Evolutionary conservation across 2,888 invertebrate genomes (phyloP).

Genomic region (Drosophila setosimentum): DNA sequence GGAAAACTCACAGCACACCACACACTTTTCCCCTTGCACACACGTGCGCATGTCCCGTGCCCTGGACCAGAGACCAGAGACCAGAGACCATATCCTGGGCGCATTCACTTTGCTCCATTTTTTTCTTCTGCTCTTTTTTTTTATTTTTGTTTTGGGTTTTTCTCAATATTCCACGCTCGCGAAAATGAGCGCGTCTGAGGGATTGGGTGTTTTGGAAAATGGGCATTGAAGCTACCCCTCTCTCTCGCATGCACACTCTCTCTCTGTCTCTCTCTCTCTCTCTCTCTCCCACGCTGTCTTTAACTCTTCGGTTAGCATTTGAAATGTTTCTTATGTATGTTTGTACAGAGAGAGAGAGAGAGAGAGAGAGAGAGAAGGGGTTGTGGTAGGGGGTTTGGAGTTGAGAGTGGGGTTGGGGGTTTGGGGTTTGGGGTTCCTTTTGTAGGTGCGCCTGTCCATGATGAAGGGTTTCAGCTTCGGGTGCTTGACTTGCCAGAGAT

Average conservation of each 20-base stretch:
- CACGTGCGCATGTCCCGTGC: constrained; percentile 77
- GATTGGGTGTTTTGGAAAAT: constrained; percentile 28
- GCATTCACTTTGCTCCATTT: constrained; percentile 55
- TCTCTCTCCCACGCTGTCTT: constrained; percentile 14
- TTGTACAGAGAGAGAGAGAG: constrained; percentile 1
- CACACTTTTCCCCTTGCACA: constrained; percentile 61
- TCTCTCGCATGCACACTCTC: constrained; percentile 16
- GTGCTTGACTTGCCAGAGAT: constrained; percentile 76
- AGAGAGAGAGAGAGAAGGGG: constrained; percentile 5
- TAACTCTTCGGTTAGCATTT: constrained; percentile 58
- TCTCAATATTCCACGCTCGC: constrained; percentile 76
- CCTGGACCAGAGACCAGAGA: constrained; percentile 37
- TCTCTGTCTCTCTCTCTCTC: neutral
- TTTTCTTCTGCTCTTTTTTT: constrained; percentile 31
- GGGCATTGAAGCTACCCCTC: constrained; percentile 21
- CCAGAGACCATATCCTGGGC: constrained; percentile 9
- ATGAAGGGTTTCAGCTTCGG: constrained; percentile 79
- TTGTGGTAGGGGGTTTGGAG: neutral
- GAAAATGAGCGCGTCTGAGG: constrained; percentile 70
- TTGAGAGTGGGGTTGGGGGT: too few relatives aligned
- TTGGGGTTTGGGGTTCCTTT: constrained; percentile 21
- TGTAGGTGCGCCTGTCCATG: constrained; percentile 73
- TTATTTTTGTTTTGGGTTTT: constrained; percentile 21
- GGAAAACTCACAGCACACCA: constrained; percentile 50
- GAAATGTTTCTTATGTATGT: constrained; percentile 45